Base-by-base conservation (phyloP, 2,113 vertebrate species). In the Chroicocephalus ridibundus region DNA sequence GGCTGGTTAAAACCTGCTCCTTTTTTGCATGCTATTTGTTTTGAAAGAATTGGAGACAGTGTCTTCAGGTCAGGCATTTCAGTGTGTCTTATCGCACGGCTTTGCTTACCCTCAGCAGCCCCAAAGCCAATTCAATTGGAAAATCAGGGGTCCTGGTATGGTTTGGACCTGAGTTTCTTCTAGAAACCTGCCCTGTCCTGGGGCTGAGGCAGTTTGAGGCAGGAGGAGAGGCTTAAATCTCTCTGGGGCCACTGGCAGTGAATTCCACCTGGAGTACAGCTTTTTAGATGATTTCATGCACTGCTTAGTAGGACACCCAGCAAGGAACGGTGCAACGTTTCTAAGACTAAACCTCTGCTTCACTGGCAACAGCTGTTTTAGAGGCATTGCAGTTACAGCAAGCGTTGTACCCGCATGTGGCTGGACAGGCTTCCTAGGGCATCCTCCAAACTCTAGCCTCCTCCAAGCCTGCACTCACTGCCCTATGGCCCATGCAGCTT, bases 1-100 rank as follows among this genome's bases (percentile, higher is more conserved):
- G 71, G 82, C 94, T 95, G 81, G 81, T 85, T 91, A 96, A 97
- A 97, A 95, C 87, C 95, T 96, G 91, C 78, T 97, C 78, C 71
- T 91, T 94, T 90, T 91, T 86, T 96, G 76, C 54, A 74, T 81
- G n/a, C 60, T 86, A 82, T 95, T 95, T 96, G 93, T 95, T 97
- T 96, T 88, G 89, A 93, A 89, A 96, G 81, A 75, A 62, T 19
- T 81, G n/a, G 60, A 96, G 58, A 69, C 4, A 31, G 60, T 16
- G 70, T 46, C 62, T 94, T 89, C 3, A 1, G 51, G 74, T 94
- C 91, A 87, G 83, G 81, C 12, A 2, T 60, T 75, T 31, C 88
- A 32, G 38, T n/a, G 20, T 21, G 24, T 66, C 71, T 82, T 70
- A 69, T 31, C 0, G 3, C 49, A 79, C 4, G 1, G 71, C 13